Percentiles rank a stretch among this genome's conserved stretches.
Evolutionary conservation across 2,888 invertebrate species (phyloP).

Genomic region (Dermolepida albohirtum): DNA sequence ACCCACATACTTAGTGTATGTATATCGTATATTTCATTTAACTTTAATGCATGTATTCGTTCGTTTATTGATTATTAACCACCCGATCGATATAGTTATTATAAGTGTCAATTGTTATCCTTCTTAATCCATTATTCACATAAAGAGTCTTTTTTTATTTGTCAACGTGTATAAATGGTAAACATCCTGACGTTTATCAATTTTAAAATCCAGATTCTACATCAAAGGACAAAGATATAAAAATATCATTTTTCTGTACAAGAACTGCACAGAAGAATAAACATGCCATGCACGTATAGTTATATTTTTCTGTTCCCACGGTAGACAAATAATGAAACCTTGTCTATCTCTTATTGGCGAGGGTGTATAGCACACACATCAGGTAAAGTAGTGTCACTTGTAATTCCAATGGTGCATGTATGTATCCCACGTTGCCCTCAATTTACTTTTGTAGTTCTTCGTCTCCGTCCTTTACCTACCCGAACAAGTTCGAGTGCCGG

Average conservation of each 20-base stretch:
- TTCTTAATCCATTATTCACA: too few relatives aligned
- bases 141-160: too few relatives aligned
- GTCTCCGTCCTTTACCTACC: constrained; percentile 14
- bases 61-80: too few relatives aligned
- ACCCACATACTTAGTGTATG: too few relatives aligned
- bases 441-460: constrained; percentile 37
- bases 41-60: too few relatives aligned
- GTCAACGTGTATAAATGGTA: not conserved
- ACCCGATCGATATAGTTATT: too few relatives aligned
- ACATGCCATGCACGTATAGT: not conserved
- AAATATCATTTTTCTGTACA: constrained; percentile 11
- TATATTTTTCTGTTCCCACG: constrained; percentile 29
- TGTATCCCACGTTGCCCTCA: constrained; percentile 41
- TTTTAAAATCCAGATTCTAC: not conserved
- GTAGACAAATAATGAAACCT: constrained; percentile 34
- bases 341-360: constrained; percentile 21
- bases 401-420: constrained; percentile 45
- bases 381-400: constrained; percentile 43
- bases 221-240: constrained; percentile 1
- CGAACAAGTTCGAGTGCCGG: constrained; percentile 7
- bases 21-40: too few relatives aligned
- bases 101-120: too few relatives aligned
- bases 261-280: not conserved
- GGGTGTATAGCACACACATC: constrained; percentile 27
- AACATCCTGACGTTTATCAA: not conserved